phyloP scores from a whole-genome alignment of 1,140 invertebrate species.

The Pseudomyrmex dendroicus region DNA sequence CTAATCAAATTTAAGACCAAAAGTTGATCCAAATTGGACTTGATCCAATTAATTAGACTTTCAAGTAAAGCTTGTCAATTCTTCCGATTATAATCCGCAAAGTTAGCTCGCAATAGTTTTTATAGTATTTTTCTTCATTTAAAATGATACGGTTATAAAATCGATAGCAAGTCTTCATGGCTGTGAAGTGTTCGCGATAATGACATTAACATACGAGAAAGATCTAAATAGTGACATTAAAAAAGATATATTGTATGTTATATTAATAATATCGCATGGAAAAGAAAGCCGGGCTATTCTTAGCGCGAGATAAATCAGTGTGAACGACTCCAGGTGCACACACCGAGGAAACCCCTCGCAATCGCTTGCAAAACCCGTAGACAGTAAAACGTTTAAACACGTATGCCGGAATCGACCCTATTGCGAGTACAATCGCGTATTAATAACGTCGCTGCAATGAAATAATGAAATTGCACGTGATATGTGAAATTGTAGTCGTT shows the following conservation, averaged over 20 bases:
- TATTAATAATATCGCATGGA: conserved; percentile 35
- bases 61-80: no score
- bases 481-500: conserved; percentile 32
- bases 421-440: conserved; percentile 44
- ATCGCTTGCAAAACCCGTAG: conserved; percentile 52
- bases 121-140: no score
- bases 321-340: conserved; percentile 63
- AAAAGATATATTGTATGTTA: not conserved
- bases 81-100: no score
- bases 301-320: conserved; percentile 61
- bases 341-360: conserved; percentile 51
- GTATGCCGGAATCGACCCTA: conserved; percentile 63
- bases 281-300: conserved; percentile 47
- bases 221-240: conserved; percentile 26
- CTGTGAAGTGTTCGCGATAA: not conserved
- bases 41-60: no score
- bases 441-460: conserved; percentile 57
- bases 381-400: conserved; percentile 38
- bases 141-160: no score
- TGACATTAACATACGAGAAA: conserved; percentile 7
- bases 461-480: conserved; percentile 59
- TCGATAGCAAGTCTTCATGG: not conserved
- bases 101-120: no score
- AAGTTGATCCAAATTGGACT: no score
- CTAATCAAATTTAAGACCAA: no score